Percentiles rank a stretch among this genome's conserved stretches.
phyloP scores from a whole-genome alignment of 2,888 invertebrate species.

The Sacculina carcini region DNA sequence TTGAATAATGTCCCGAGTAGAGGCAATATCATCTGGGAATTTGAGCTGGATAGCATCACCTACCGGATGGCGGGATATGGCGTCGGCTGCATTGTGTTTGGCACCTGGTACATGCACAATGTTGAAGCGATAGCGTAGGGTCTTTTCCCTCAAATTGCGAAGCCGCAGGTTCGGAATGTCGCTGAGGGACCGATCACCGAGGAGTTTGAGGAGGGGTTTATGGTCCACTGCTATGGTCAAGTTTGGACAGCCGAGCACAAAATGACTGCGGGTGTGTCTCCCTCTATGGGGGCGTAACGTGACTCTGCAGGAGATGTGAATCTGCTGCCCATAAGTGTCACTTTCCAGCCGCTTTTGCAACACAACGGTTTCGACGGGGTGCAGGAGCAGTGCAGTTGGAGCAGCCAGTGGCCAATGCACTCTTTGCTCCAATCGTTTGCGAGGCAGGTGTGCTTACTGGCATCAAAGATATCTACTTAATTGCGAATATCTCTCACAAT shows the following conservation, averaged over 20 bases:
- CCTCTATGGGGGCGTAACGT: background rate
- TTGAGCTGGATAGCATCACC: background rate
- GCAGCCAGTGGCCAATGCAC: conserved; percentile 4
- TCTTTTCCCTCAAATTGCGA: background rate
- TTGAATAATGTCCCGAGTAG: no score
- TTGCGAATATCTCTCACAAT: background rate
- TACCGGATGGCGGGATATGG: background rate
- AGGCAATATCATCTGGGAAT: background rate
- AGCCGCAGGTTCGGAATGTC: background rate
- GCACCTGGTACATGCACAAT: background rate
- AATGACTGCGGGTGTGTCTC: background rate
- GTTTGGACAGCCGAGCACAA: background rate
- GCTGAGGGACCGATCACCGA: background rate
- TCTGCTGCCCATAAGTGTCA: background rate
- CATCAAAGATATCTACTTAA: background rate
- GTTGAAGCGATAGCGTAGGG: background rate
- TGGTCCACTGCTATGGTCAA: background rate
- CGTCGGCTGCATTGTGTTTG: background rate
- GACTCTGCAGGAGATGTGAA: background rate
- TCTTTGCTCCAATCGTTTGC: conserved; percentile 3
- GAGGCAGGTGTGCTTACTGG: background rate
- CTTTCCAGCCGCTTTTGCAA: background rate
- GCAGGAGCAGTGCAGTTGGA: conserved; percentile 2
- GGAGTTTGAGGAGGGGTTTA: background rate
- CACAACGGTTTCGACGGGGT: background rate